Percentiles rank a stretch among this genome's conserved stretches.
These are phyloP conservation scores for Drusus annulatus DNA, from an alignment of 1,140 invertebrate species.

Conservation along the genomic window DNA sequence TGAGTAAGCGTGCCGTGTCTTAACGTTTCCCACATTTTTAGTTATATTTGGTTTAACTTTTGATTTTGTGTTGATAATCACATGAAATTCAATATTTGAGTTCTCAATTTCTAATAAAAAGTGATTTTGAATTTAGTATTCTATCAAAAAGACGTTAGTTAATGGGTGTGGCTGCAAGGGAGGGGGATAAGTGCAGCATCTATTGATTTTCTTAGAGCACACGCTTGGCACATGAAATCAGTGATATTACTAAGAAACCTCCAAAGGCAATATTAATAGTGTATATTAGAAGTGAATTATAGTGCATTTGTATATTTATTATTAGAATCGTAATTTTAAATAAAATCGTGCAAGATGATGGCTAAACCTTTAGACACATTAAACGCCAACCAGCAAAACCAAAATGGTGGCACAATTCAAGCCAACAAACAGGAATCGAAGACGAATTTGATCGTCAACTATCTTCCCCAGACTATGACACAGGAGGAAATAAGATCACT, in stretches of 20 bases:
- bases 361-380: slow-evolving; percentile 70
- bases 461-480: slow-evolving; percentile 93
- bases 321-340: slow-evolving; percentile 45
- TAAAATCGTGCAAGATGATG: slow-evolving; percentile 65
- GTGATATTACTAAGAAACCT: slow-evolving; percentile 54
- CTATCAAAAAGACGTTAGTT: slow-evolving; percentile 50
- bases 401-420: slow-evolving; percentile 74
- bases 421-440: slow-evolving; percentile 74
- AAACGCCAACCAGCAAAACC: slow-evolving; percentile 64
- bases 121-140: slow-evolving; percentile 45
- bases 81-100: slow-evolving; percentile 49
- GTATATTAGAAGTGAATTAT: slow-evolving; percentile 52
- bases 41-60: slow-evolving; percentile 56
- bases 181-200: slow-evolving; percentile 55
- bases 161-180: slow-evolving; percentile 54
- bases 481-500: slow-evolving; percentile 91
- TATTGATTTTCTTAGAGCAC: slow-evolving; percentile 56
- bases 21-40: slow-evolving; percentile 55
- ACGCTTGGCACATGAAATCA: slow-evolving; percentile 54
- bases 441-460: slow-evolving; percentile 93
- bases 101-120: slow-evolving; percentile 43
- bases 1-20: slow-evolving; percentile 53
- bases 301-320: slow-evolving; percentile 52
- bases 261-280: slow-evolving; percentile 53
- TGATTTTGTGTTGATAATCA: slow-evolving; percentile 53